phyloP scores from a whole-genome alignment of 2,888 invertebrate species.

The Tetragonisca angustula region DNA sequence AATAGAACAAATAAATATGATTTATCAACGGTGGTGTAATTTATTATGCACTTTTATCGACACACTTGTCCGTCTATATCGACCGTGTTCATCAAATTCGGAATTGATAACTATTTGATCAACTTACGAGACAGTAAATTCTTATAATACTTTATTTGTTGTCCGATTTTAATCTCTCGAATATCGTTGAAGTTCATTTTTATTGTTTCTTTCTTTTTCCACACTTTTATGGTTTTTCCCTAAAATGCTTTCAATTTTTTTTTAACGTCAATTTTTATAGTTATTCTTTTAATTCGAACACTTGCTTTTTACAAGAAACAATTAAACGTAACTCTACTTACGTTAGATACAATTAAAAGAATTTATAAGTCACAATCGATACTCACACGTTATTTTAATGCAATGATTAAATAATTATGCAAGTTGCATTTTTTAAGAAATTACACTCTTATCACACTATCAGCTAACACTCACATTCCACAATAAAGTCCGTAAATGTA shows the following conservation, averaged over 20 bases:
- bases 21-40: slow-evolving; percentile 68
- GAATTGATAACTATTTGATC: not conserved
- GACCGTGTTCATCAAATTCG: not conserved
- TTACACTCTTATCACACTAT: not conserved
- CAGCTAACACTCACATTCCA: too few species aligned
- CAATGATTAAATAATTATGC: not conserved
- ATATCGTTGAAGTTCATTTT: not conserved
- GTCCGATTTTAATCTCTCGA: not conserved
- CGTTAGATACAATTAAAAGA: slow-evolving; percentile 2
- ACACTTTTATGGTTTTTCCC: not conserved
- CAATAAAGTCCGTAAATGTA: not conserved
- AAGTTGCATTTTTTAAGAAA: slow-evolving; percentile 1
- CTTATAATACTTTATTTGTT: not conserved
- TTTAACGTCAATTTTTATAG: not conserved
- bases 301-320: not conserved
- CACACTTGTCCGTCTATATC: slow-evolving; percentile 5
- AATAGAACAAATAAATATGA: slow-evolving; percentile 78
- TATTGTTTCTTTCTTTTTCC: not conserved
- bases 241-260: not conserved
- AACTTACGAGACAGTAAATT: not conserved
- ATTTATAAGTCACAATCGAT: slow-evolving; percentile 11
- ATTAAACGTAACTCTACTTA: slow-evolving; percentile 14
- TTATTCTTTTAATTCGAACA: not conserved
- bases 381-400: slow-evolving; percentile 6
- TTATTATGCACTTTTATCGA: slow-evolving; percentile 55